Evolutionary conservation across 35 echinoderm and acorn worm species (phyloP).

Genomic region (Hemicentrotus pulcherrimus): DNA sequence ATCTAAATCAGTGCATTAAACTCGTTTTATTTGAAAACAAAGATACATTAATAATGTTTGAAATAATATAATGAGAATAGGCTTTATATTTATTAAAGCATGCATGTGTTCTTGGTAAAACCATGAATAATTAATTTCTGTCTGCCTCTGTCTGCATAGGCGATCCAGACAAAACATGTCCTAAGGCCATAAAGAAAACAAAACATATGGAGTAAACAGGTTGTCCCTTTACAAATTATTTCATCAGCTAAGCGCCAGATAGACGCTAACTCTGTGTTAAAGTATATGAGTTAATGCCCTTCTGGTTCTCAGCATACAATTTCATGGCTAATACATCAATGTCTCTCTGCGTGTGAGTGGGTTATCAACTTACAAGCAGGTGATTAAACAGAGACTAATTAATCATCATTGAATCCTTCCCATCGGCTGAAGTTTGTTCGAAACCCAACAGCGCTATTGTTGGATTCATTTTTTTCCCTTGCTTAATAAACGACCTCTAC

Average conservation of each 20-base stretch:
- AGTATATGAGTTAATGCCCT: no score
- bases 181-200: not conserved
- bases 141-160: not conserved
- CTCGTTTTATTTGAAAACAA: no score
- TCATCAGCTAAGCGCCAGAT: no score
- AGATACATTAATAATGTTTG: no score
- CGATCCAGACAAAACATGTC: not conserved
- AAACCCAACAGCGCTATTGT: not conserved
- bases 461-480: no score
- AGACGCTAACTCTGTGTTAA: no score
- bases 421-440: not conserved
- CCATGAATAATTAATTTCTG: not conserved
- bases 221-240: not conserved
- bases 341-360: not conserved
- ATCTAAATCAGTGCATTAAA: no score
- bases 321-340: not conserved
- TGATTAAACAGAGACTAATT: not conserved
- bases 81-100: no score
- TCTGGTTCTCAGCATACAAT: not conserved
- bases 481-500: no score
- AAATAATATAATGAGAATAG: no score
- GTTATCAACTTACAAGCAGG: not conserved
- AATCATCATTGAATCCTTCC: not conserved
- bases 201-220: not conserved
- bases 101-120: no score